Evolutionary conservation across 2,888 invertebrate genomes (phyloP), one percentile per base, ranked within the genome.

Genomic region (Itoplectis maculator): DNA sequence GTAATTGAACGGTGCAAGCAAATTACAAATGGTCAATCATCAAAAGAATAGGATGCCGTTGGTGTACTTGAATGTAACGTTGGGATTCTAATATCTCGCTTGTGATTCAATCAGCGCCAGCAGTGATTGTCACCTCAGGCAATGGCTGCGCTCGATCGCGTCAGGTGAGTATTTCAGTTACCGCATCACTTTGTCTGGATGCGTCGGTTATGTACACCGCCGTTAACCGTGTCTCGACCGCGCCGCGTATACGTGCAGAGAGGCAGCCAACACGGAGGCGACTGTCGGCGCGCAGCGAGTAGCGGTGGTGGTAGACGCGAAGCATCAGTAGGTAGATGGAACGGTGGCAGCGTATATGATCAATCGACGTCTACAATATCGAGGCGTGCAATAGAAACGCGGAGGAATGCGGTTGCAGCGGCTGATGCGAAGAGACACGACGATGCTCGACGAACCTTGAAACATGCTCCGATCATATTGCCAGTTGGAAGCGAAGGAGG

Each of bases 391-490:
- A 74, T 69, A 37, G 29, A 79, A 79, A 74, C 63, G 47, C 6
- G 40, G 61, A 61, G 63, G 45, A 68, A 79, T 72, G 66, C 66
- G 68, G 47, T 45, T 23, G 9, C 42, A 35, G 40, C 63, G 56
- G 37, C 42, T 68, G 51, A 66, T 40, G 37, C 61, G 51, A 68
- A 69, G 65, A 66, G 73, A 79, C 61, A 79, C 61, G 54, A 63
- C 63, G 84, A 86, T 88, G 88, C 85, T 87, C 88, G 82, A 85
- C 85, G 88, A 87, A 88, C 84, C 88, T 87, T 87, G 86, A 88
- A 88, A 88, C 87, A 88, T 84, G 87, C 84, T 85, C 87, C 87
- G 87, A 87, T 88, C 86, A 87, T 87, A 88, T 88, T 87, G 87
- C 80, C 74, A 47, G 79, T 51, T 63, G 29, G 49, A 42, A 56